Evolutionary conservation across 2,113 vertebrate species (phyloP).

Genomic region (Pleuronectes platessa): DNA sequence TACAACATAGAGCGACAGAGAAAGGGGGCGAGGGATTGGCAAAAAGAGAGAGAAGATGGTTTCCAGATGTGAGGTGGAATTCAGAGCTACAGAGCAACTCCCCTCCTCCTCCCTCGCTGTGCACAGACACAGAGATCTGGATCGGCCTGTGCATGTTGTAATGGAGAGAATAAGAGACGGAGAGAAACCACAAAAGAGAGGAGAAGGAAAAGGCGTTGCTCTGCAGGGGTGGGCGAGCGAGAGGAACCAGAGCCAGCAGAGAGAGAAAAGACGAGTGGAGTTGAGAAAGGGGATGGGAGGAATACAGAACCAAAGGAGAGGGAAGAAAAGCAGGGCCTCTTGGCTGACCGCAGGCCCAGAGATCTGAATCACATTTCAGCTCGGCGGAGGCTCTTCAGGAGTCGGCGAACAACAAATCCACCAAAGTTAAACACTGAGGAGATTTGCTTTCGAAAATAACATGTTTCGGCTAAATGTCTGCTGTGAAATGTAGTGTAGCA

Average conservation of each 20-base stretch:
- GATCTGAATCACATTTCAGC: constrained; percentile 16
- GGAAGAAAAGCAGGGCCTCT: constrained; percentile 48
- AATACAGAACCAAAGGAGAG: constrained; percentile 27
- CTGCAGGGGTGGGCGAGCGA: constrained; percentile 49
- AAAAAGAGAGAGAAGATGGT: constrained; percentile 68
- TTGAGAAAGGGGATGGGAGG: constrained; percentile 50
- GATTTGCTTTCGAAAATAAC: background rate
- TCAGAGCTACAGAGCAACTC: constrained; percentile 61
- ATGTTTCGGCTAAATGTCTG: background rate
- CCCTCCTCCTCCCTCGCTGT: constrained; percentile 33
- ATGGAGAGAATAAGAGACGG: constrained; percentile 43
- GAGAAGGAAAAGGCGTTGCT: constrained; percentile 48
- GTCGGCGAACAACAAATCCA: background rate
- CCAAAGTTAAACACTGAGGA: background rate
- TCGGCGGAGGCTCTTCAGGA: background rate
- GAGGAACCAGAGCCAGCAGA: constrained; percentile 51
- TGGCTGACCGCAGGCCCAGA: constrained; percentile 44
- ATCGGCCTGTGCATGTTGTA: constrained; percentile 38
- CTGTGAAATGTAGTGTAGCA: background rate
- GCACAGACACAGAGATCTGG: constrained; percentile 34
- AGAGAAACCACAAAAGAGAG: constrained; percentile 54
- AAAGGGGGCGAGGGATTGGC: constrained; percentile 28
- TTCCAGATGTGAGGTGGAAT: constrained; percentile 86
- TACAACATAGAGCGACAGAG: constrained; percentile 57
- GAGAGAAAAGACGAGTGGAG: constrained; percentile 39